Percentiles rank a stretch among this genome's conserved stretches.
Conservation (phyloP, 2,113 vertebrate genomes). For the Myiagra hebetior region DNA sequence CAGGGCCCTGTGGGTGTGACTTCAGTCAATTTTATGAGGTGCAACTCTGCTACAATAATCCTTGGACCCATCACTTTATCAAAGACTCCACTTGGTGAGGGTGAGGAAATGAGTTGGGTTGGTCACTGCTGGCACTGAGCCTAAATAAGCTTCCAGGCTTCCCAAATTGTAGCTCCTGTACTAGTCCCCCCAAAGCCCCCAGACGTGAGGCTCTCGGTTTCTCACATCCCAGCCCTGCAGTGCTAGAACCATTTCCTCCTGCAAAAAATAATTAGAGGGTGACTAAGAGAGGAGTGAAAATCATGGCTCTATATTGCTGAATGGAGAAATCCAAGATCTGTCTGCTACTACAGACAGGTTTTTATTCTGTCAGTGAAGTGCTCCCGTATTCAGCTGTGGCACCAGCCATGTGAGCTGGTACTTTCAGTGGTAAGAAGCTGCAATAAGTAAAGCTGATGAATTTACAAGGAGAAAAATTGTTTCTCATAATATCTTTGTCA, state of each 20-base stretch:
- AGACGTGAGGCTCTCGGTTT: not conserved
- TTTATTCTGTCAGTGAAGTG: not conserved
- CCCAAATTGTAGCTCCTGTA: not conserved
- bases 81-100: not conserved
- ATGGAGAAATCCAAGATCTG: not conserved
- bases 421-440: not conserved
- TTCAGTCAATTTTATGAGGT: not conserved
- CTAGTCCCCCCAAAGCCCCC: not conserved
- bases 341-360: not conserved
- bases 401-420: not conserved
- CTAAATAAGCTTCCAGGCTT: not conserved
- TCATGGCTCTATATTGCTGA: not conserved
- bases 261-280: not conserved
- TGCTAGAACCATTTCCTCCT: not conserved
- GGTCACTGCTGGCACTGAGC: not conserved
- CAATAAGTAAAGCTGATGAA: not conserved
- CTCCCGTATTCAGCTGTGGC: not conserved
- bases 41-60: not conserved
- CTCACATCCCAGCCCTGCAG: not conserved
- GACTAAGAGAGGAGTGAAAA: not conserved
- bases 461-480: not conserved
- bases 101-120: not conserved
- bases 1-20: not conserved
- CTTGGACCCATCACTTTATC: not conserved
- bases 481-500: rapidly evolving